Evolutionary conservation across 2,113 vertebrate genomes (phyloP).

Genomic region (Pterophyllum scalare): DNA sequence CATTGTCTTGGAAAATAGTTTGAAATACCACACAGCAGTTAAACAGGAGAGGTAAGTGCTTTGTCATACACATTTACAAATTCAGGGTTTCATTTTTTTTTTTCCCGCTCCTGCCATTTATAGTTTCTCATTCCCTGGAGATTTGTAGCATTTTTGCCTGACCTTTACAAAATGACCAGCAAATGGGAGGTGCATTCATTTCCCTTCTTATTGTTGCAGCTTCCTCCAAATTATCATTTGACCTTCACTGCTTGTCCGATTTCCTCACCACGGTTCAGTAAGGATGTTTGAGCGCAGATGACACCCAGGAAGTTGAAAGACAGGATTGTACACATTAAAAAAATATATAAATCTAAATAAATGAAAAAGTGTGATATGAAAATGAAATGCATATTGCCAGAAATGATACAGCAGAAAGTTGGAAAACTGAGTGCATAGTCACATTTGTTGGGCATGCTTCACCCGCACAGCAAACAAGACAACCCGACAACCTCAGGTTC

Average conservation of each 20-base stretch:
- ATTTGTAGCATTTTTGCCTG: conserved; percentile 49
- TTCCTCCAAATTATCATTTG: conserved; percentile 69
- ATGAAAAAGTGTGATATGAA: background rate
- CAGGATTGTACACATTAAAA: background rate
- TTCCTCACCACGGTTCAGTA: background rate
- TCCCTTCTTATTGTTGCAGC: conserved; percentile 55
- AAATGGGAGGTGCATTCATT: conserved; percentile 59
- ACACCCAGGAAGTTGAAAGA: background rate
- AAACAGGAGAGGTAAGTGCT: conserved; percentile 11
- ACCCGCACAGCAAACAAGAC: background rate
- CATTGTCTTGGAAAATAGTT: background rate
- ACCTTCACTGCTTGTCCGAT: conserved; percentile 56
- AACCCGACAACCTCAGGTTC: background rate
- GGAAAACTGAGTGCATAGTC: background rate
- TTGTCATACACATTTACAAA: conserved; percentile 5
- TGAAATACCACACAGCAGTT: background rate
- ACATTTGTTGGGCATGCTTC: background rate
- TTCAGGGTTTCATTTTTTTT: background rate
- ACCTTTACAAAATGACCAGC: conserved; percentile 62
- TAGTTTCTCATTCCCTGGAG: conserved; percentile 49
- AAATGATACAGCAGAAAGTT: background rate
- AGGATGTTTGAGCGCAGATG: background rate
- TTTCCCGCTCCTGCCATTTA: conserved; percentile 18
- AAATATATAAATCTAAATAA: background rate
- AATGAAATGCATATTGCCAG: too few species aligned